Evolutionary conservation across 2,888 invertebrate species (phyloP).

Genomic region (Hermaeophaga mercurialis): DNA sequence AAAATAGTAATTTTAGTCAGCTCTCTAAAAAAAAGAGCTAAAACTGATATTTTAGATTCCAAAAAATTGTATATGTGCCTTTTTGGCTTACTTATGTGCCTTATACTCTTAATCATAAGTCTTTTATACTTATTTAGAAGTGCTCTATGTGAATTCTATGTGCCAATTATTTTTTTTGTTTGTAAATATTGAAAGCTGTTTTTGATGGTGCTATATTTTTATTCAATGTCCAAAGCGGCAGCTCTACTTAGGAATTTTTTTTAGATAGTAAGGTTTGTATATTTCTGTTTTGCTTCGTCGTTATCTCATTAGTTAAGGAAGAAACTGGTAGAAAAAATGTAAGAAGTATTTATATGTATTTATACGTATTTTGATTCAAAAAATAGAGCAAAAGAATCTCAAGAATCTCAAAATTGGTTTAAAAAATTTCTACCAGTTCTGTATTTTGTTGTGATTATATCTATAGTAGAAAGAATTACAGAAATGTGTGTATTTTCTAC

Average conservation of each 20-base stretch:
- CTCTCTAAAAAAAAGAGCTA: neutral
- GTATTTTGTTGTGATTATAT: no score
- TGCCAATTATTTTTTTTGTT: slow-evolving; percentile 35
- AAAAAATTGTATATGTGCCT: slow-evolving; percentile 3
- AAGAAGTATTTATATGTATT: no score
- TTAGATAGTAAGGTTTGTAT: slow-evolving; percentile 30
- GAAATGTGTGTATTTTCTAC: no score
- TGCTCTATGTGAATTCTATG: slow-evolving; percentile 44
- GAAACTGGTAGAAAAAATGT: neutral
- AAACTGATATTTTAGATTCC: neutral
- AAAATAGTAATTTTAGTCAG: neutral
- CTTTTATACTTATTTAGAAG: no score
- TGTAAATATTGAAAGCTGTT: slow-evolving; percentile 38
- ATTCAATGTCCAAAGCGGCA: slow-evolving; percentile 37
- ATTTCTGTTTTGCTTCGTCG: slow-evolving; percentile 30
- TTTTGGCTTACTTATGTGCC: slow-evolving; percentile 16
- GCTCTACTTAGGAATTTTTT: slow-evolving; percentile 40
- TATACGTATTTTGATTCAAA: no score
- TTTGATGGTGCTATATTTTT: slow-evolving; percentile 40
- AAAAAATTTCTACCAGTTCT: no score
- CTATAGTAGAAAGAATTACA: no score
- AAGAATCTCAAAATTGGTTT: no score
- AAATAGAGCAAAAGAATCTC: no score
- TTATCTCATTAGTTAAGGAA: slow-evolving; percentile 30
- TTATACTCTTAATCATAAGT: slow-evolving; percentile 9